Evolutionary conservation across 2,113 vertebrate genomes (phyloP), one percentile per base, ranked within the genome.

Genomic region (Grammatotria lemairii): DNA sequence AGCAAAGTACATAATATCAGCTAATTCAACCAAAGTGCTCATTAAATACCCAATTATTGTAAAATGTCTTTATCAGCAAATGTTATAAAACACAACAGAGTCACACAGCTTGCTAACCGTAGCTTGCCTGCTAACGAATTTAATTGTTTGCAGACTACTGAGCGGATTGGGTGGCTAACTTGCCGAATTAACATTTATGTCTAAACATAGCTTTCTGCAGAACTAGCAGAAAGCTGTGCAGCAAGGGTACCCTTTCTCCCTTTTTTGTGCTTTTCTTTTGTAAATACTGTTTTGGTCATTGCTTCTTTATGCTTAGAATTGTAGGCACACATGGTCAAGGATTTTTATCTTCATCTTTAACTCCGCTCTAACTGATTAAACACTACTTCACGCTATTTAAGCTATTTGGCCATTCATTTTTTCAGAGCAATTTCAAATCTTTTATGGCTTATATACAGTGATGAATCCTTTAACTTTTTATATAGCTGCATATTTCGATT

Each of bases 321-420:
- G 35, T 70, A 9, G 21, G 38, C 38, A 45, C 21, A 73, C 21
- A 12, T 38, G 31, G 17, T 65, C 60, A 38, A n/a, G 17, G 60
- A 65, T 65, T 65, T 65, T 65, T 65, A 65, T 65, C 33, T 12
- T 65, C 60, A 5, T 38, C 38, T 45, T 73, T 45, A 73, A 45
- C 8, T 45, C 0, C 9, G 5, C 21, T 45, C 40, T 3, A 2
- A 70, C 12, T 10, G n/a, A 45, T 38, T 68, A 14, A 68, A 40
- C 63, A 68, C n/a, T 68, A 23, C 7, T 70, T 70, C 12, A 23
- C 1, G 4, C 60, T 23, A 17, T 73, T 73, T 73, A 42, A 65
- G 33, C 60, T 42, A 10, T 28, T 73, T 73, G 16, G 14, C 40
- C 21, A 47, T 73, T 73, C 0, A 73, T 73, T 73, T 73, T 70